Evolutionary conservation across 2,888 invertebrate species (phyloP), one percentile per base, ranked within the genome.

Genomic region (Azorinus chamasolen): DNA sequence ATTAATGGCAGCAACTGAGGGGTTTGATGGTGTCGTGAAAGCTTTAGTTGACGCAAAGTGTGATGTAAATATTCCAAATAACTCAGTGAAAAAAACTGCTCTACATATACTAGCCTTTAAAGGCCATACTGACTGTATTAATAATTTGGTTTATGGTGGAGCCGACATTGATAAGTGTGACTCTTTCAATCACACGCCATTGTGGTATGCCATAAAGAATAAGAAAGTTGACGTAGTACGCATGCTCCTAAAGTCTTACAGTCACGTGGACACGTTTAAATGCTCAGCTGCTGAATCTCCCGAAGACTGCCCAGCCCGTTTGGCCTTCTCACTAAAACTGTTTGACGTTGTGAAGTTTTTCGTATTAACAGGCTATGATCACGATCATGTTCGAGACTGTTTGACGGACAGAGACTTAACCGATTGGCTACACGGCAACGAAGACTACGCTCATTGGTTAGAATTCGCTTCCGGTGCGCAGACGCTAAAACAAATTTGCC

Each of bases 31-130:
- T 6, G 89, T 92, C 8, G 87, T 92, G 1, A 77, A 75, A 24
- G 73, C 84, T 16, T 73, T 92, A 16, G 70, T 85, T 8, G 77
- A 81, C 25, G 84, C 89, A 0, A 83, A 84, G 27, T 89, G 89
- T 72, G 81, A 90, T 65, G 89, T 90, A 4, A 90, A 91, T 73
- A 70, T 90, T 20, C 68, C 85, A 8, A 91, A 88, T 61, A 66
- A 69, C 12, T 83, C 77, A 10, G 84, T 84, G 1, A 83, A 85
- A 45, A 83, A 84, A 71, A 88, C 88, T 5, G 88, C 91, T 0
- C 66, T 92, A 4, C 92, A 92, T 64, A 88, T 89, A 27, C 55
- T 92, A 27, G 85, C 92, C 5, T 88, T 86, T 78, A 92, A 92
- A 82, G 91, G 91, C n/a, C 92, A 92, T 59, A 70, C 81, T 6